A percentile compares a stretch with the other conserved stretches of the same genome.
These are phyloP conservation scores for Acromyrmex charruanus DNA, from an alignment of 1,140 invertebrate species.

Conservation along the genomic window DNA sequence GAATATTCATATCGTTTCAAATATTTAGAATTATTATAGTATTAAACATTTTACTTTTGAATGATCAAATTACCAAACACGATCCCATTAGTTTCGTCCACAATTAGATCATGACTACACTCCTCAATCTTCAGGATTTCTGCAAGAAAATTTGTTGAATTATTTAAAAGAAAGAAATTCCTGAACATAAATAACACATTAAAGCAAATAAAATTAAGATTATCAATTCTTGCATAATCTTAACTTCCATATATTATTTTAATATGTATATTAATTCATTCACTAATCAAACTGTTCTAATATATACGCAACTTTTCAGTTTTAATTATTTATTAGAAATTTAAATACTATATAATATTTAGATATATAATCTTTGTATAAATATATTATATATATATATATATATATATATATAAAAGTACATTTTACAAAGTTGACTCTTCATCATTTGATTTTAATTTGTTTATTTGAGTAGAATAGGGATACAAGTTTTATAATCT, in stretches of 20 bases:
- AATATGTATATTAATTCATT: background rate
- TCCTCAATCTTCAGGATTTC: constrained; percentile 77
- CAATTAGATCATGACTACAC: constrained; percentile 36
- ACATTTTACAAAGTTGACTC: background rate
- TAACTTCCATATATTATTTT: background rate
- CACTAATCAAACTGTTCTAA: background rate
- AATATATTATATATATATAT: background rate
- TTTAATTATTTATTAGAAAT: background rate
- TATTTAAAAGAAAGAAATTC: background rate
- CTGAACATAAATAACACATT: background rate
- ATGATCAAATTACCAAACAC: constrained; percentile 69
- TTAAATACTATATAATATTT: background rate
- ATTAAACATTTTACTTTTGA: background rate
- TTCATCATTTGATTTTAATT: background rate
- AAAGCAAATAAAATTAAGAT: background rate
- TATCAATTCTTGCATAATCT: background rate
- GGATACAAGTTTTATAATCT: background rate
- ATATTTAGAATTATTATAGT: background rate
- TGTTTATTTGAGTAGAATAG: background rate
- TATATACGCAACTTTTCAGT: background rate
- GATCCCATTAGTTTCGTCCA: constrained; percentile 52
- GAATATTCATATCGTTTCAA: constrained; percentile 28
- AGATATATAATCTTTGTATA: background rate
- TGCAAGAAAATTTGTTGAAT: constrained; percentile 62
- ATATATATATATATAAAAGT: constrained; percentile 17